phyloP scores from a whole-genome alignment of 2,113 vertebrate genomes.

The Saguinus midas region DNA sequence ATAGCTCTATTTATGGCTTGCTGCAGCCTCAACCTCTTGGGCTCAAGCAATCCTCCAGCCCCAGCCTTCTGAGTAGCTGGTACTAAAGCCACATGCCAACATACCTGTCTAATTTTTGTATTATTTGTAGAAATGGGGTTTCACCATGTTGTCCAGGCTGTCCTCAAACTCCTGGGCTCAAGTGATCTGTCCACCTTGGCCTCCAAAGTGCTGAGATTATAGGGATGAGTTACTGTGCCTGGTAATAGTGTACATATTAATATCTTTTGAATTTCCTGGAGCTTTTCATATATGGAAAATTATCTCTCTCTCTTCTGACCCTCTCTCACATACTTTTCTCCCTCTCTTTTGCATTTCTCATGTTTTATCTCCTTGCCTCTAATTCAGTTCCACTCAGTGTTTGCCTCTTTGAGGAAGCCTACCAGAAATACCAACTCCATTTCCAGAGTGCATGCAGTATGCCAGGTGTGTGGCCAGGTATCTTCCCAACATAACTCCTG shows the following conservation, averaged over 20 bases:
- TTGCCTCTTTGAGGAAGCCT: neutral
- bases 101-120: neutral
- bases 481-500: neutral
- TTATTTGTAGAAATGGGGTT: neutral
- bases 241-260: neutral
- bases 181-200: neutral
- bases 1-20: too few relatives aligned
- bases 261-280: neutral
- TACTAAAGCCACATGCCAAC: neutral
- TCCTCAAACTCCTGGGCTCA: neutral
- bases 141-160: neutral
- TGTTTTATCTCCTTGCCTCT: neutral
- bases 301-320: neutral
- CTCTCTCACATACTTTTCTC: neutral
- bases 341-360: neutral
- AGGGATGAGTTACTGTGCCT: neutral
- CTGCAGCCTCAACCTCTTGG: neutral
- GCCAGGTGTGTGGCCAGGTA: fast-evolving
- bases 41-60: neutral
- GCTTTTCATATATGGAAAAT: neutral
- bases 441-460: neutral
- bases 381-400: neutral
- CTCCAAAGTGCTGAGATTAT: neutral
- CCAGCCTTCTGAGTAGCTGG: neutral
- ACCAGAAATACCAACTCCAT: neutral